A percentile compares a stretch with the other conserved stretches of the same genome.
Conservation (phyloP, 2,113 vertebrate genomes). For the Petaurus breviceps region DNA sequence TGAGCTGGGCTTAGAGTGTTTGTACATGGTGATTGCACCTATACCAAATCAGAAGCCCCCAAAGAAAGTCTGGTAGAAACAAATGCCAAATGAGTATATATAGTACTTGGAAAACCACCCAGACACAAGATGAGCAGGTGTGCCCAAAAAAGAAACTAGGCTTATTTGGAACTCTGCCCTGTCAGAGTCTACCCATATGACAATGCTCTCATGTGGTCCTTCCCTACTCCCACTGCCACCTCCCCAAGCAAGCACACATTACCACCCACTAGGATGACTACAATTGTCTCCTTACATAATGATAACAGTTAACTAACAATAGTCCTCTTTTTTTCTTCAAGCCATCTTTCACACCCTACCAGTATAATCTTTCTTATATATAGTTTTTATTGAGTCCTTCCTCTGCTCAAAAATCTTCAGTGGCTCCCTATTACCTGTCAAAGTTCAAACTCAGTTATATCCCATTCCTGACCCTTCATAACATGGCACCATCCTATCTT, state of each 20-base stretch:
- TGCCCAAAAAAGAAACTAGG: not conserved
- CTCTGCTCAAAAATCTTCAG: not conserved
- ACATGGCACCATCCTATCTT: not conserved
- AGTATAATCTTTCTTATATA: not conserved
- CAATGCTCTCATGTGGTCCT: not conserved
- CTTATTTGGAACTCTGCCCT: not conserved
- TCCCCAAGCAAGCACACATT: not conserved
- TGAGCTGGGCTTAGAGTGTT: not conserved
- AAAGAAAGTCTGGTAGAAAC: not conserved
- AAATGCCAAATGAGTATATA: not conserved
- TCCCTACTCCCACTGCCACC: not conserved
- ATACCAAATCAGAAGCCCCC: not conserved
- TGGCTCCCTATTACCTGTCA: not conserved
- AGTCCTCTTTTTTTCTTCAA: not conserved
- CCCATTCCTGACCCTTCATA: not conserved
- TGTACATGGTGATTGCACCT: not conserved
- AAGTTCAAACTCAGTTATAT: not conserved
- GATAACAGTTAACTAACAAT: not conserved
- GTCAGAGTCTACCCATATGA: not conserved
- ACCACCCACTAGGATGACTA: not conserved
- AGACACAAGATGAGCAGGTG: not conserved
- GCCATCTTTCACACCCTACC: not conserved
- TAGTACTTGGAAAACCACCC: not conserved
- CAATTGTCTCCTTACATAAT: not conserved
- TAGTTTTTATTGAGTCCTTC: not conserved